Base-by-base conservation (phyloP, 2,888 invertebrate species). In the Stenurella melanura region DNA sequence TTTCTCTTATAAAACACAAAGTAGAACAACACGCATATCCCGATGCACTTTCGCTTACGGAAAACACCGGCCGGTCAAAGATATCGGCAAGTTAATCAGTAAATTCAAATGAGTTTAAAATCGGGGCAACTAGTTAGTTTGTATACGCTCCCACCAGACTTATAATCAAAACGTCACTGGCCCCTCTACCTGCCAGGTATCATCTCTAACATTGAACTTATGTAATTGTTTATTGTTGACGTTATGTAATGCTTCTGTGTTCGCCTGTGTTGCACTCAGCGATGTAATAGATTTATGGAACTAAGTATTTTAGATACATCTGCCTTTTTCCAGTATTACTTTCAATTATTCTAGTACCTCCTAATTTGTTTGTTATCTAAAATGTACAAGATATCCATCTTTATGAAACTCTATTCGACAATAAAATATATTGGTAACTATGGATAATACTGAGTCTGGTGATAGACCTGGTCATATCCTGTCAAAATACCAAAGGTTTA, bases 71-170 rank as follows among this genome's bases (percentile, higher is more conserved):
- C 67, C 73, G 74, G 75, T 63, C 75, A 70, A 75, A 76, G 71
- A 66, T 74, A 73, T 74, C 63, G 61, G 26, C 54, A 66, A 77
- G 15, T 61, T 63, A 77, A 80, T 80, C 78, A 75, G 75, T 78
- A 76, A 78, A 83, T 84, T 81, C 76, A 79, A 81, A 81, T 78
- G 76, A 78, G 74, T 80, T 79, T 72, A 77, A 81, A 80, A 80
- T 81, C 76, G 60, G 74, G 69, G 64, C 73, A 75, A 76, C 73
- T 67, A 77, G 79, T 70, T 70, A 73, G 78, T 81, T 75, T 76
- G 77, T 74, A 64, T 75, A 69, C 67, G 73, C 79, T 81, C 82
- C 83, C 83, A 83, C 83, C 78, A 78, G 79, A 63, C 66, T 72
- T 79, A 69, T 34, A 56, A 56, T 73, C 71, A 75, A 69, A 68